Percentiles rank a stretch among this genome's conserved stretches.
Evolutionary conservation across 2,797 vertebrate genomes (phyloP).

Genomic region (Masticophis lateralis): DNA sequence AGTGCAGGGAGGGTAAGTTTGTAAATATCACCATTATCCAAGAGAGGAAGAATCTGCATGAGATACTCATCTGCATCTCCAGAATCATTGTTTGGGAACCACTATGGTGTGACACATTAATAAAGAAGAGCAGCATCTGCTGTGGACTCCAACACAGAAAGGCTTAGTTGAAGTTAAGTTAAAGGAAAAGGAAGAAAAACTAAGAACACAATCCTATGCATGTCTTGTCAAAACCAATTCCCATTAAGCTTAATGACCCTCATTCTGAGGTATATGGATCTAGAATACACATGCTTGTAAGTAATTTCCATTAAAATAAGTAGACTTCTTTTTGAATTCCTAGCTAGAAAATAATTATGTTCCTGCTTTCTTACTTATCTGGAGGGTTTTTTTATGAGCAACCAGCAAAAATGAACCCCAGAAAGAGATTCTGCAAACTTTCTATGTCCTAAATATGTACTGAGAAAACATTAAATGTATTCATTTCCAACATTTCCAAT

Average conservation of each 20-base stretch:
- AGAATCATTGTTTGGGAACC: neutral
- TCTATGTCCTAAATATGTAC: neutral
- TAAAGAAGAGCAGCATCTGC: neutral
- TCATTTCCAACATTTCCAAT: neutral
- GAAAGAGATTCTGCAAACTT: neutral
- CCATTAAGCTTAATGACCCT: neutral
- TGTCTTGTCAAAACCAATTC: neutral
- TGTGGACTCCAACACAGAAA: neutral
- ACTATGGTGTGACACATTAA: neutral
- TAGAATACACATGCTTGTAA: neutral
- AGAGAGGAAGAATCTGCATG: neutral
- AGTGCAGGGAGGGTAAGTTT: neutral
- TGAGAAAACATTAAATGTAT: neutral
- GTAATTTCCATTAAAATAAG: neutral
- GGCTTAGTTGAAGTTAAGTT: neutral
- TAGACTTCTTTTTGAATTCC: neutral
- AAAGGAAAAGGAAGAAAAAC: neutral
- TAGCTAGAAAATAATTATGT: neutral
- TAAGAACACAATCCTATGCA: neutral
- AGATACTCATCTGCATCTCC: neutral
- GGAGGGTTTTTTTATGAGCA: neutral
- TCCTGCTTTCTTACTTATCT: neutral
- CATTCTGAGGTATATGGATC: neutral
- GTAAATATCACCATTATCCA: neutral
- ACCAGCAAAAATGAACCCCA: neutral